phyloP scores from a whole-genome alignment of 2,888 invertebrate genomes.

The Himalopsyche japonica region DNA sequence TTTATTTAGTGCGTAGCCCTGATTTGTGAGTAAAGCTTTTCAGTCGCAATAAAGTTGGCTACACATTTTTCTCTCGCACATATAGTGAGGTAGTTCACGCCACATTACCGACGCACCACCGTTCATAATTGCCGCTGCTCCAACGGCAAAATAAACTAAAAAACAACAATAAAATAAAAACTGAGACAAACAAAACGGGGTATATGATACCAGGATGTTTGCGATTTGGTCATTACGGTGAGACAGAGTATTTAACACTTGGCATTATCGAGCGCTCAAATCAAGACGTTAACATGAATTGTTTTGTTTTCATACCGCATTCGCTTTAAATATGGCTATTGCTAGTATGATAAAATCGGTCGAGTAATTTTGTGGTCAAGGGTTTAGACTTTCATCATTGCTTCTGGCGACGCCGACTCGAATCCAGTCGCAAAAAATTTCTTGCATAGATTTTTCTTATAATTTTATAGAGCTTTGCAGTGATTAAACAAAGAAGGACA shows the following conservation, averaged over 20 bases:
- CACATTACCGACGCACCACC: conserved; percentile 27
- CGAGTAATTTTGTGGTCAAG: too few species aligned
- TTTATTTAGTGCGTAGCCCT: not conserved
- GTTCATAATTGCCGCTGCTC: conserved; percentile 24
- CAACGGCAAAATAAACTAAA: not conserved
- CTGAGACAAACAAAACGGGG: not conserved
- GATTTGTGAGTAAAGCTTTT: not conserved
- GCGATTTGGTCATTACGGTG: not conserved
- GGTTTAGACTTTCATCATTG: too few species aligned
- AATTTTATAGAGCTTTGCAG: too few species aligned
- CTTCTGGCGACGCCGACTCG: too few species aligned
- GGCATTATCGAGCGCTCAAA: too few species aligned
- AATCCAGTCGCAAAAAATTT: too few species aligned
- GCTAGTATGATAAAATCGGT: too few species aligned
- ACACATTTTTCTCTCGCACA: conserved; percentile 18
- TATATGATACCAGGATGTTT: not conserved
- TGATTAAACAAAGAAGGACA: too few species aligned
- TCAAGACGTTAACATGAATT: too few species aligned
- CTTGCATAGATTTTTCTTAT: too few species aligned
- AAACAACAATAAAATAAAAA: not conserved
- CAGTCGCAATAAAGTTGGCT: not conserved
- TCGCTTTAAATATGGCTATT: too few species aligned
- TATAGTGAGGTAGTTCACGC: conserved; percentile 36
- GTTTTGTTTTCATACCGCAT: too few species aligned
- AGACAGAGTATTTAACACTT: not conserved